Base-by-base conservation (phyloP, 2,797 vertebrate genomes). In the Cryptoprocta ferox region DNA sequence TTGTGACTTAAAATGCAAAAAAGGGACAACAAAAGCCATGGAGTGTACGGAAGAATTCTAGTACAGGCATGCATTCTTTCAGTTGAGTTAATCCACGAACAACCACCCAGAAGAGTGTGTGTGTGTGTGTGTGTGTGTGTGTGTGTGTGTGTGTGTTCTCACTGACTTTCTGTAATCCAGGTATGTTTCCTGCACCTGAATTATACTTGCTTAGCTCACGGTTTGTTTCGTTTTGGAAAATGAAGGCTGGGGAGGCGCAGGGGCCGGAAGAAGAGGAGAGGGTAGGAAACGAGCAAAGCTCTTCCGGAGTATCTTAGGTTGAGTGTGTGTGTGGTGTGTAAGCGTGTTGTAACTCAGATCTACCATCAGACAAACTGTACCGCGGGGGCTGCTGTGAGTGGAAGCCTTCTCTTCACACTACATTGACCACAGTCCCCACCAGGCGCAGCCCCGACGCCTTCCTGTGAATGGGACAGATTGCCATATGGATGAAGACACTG, bases 401-500 rank as follows among this genome's bases (percentile, higher is more conserved):
- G 98, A 98, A 97, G 97, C 97, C 94, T 97, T 90, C 97, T 97
- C 98, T 98, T 98, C 98, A 98, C 98, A 98, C 98, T 98, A 98
- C 98, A 98, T 32, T 99, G 99, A 98, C 98, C 99, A 97, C 97
- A 97, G 98, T 95, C 98, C 98, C 98, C 98, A 98, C 98, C 89
- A 98, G 98, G 99, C 98, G 98, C 96, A 98, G 98, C 98, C 98
- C 98, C 97, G 91, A 97, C 94, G 98, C 98, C 98, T 99, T 98
- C 98, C 98, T 98, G 98, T 99, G 99, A 99, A 99, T 97, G 98
- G 99, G 99, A 99, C 99, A 99, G 98, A 98, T 97, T 93, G 99
- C 99, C 99, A 99, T 99, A 99, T 99, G 99, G 99, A 99, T 97
- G 98, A 98, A 98, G 99, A 99, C 99, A 98, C 99, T 98, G 98